A percentile compares a stretch with the other conserved stretches of the same genome.
Conservation (phyloP, 1,140 invertebrate genomes). For the Saccostrea glomerata region DNA sequence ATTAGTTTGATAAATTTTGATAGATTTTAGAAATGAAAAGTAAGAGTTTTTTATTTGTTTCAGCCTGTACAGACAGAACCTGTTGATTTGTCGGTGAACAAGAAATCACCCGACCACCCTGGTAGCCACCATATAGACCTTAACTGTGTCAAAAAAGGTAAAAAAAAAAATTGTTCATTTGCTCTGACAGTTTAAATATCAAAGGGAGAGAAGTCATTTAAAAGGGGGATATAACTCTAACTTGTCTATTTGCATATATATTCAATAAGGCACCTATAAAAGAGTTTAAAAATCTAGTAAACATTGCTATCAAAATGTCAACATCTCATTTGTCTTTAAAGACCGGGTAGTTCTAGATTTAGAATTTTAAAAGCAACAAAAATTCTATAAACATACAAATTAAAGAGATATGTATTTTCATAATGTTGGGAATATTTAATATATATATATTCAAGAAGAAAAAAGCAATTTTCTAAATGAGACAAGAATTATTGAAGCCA, state of each 20-base stretch:
- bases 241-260: not conserved
- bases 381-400: not conserved
- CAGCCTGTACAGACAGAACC: conserved; percentile 70
- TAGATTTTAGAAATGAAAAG: not conserved
- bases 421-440: too few species aligned
- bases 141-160: conserved; percentile 10
- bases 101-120: conserved; percentile 46
- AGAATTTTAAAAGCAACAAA: not conserved
- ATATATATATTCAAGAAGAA: not conserved
- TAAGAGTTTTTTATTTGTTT: conserved; percentile 49
- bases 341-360: not conserved
- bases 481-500: not conserved
- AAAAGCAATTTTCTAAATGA: not conserved
- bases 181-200: not conserved
- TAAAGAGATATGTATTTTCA: too few species aligned
- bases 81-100: conserved; percentile 68
- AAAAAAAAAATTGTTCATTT: too few species aligned
- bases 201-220: not conserved
- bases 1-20: too few species aligned
- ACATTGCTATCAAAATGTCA: not conserved
- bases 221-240: too few species aligned
- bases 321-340: not conserved
- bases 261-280: not conserved
- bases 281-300: not conserved
- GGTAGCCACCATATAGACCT: conserved; percentile 22